Percentiles rank a stretch among this genome's conserved stretches.
phyloP scores from a whole-genome alignment of 2,888 invertebrate genomes.

The Lithosia quadra region DNA sequence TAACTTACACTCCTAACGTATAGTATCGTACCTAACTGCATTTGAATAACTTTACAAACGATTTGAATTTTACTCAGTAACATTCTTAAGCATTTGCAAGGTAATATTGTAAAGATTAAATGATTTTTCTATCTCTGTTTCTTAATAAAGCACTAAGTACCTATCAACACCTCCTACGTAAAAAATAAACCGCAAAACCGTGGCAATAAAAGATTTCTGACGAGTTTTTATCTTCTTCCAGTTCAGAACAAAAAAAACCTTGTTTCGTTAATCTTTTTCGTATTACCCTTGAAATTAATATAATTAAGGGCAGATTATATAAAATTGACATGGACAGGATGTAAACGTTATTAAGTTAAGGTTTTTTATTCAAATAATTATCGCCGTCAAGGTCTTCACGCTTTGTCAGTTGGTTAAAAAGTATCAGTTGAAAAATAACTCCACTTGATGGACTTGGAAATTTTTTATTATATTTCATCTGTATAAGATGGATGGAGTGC shows the following conservation, averaged over 20 bases:
- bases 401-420: neutral
- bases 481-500: too few relatives aligned
- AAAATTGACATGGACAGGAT: slow-evolving; percentile 2
- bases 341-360: neutral
- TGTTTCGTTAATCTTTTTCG: neutral
- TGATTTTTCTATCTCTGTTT: too few relatives aligned
- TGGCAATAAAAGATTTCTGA: neutral
- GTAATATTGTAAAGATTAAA: too few relatives aligned
- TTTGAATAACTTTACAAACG: too few relatives aligned
- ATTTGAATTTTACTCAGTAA: too few relatives aligned
- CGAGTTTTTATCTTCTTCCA: neutral
- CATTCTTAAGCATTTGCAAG: too few relatives aligned
- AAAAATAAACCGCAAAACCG: neutral
- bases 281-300: neutral
- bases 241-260: neutral
- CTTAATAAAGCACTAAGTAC: too few relatives aligned
- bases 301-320: slow-evolving; percentile 6
- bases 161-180: too few relatives aligned
- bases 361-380: neutral
- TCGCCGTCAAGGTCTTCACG: neutral
- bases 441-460: too few relatives aligned
- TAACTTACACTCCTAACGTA: too few relatives aligned
- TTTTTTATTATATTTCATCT: too few relatives aligned
- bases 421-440: neutral
- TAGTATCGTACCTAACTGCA: too few relatives aligned